Evolutionary conservation across 2,113 vertebrate species (phyloP).

Genomic region (Epinephelus fuscoguttatus): DNA sequence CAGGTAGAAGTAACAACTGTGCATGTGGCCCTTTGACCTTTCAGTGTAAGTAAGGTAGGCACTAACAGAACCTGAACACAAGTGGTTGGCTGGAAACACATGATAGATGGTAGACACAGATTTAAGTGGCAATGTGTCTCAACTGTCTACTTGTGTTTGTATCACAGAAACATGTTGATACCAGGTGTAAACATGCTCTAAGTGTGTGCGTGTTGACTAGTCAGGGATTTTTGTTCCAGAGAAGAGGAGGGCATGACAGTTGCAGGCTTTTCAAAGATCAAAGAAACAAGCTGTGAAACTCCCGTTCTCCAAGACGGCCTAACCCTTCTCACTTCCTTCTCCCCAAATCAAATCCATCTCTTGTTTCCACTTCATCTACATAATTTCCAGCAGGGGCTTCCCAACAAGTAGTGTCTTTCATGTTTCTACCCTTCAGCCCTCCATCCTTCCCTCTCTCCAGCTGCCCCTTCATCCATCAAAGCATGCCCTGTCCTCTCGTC

Average conservation of each 20-base stretch:
- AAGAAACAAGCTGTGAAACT: constrained; percentile 64
- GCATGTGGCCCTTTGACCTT: no score
- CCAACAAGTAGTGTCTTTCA: constrained; percentile 83
- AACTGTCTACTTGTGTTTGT: no score
- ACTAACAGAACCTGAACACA: no score
- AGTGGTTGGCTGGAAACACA: no score
- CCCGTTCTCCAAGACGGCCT: constrained; percentile 21
- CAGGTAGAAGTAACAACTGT: no score
- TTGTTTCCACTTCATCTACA: constrained; percentile 83
- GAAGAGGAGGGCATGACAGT: constrained; percentile 11
- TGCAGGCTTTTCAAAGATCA: constrained; percentile 65
- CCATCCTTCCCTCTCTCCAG: constrained; percentile 70
- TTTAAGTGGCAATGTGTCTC: no score
- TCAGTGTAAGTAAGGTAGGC: no score
- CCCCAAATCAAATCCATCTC: constrained; percentile 73
- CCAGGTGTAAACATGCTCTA: no score
- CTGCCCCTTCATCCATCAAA: constrained; percentile 80
- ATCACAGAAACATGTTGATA: no score
- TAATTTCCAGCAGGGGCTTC: constrained; percentile 83
- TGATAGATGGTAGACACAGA: no score
- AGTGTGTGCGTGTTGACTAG: constrained; percentile 16
- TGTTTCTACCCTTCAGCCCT: constrained; percentile 49
- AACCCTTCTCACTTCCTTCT: constrained; percentile 65
- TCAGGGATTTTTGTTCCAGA: constrained; percentile 18
- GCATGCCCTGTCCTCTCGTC: constrained; percentile 78